These are phyloP conservation scores for Peromyscus eremicus DNA, from an alignment of 2,797 vertebrate genomes.

Conservation along the genomic window DNA sequence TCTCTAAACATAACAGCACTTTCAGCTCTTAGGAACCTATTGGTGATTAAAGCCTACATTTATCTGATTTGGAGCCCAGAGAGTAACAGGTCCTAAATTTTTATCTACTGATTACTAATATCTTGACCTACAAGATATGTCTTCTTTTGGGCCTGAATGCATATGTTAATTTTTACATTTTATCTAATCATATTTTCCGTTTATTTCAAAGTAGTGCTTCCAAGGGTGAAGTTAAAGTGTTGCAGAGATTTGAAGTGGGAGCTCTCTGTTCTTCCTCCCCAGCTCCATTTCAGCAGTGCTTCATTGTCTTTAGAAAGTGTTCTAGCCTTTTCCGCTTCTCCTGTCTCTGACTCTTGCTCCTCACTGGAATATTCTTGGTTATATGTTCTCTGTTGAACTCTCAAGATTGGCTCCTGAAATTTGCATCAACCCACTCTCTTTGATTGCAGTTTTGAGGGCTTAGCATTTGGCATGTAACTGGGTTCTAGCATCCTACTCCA, in stretches of 20 bases:
- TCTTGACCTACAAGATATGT: not conserved
- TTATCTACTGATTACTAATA: not conserved
- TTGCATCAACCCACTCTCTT: not conserved
- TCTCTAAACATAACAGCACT: not conserved
- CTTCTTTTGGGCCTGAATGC: not conserved
- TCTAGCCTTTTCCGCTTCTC: not conserved
- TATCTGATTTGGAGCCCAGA: not conserved
- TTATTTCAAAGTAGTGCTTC: not conserved
- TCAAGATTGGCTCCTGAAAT: not conserved
- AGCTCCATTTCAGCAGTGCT: not conserved
- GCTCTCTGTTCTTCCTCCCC: not conserved
- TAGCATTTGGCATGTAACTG: not conserved
- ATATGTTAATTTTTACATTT: conserved; percentile 13
- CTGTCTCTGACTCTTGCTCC: not conserved
- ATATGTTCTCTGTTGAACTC: not conserved
- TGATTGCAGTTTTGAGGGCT: not conserved
- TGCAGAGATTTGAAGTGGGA: not conserved
- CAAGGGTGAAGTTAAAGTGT: not conserved
- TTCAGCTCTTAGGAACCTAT: not conserved
- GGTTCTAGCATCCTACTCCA: not conserved
- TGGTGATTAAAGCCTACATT: not conserved
- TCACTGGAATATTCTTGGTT: not conserved
- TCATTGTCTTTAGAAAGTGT: conserved; percentile 36
- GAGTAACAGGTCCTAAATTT: not conserved
- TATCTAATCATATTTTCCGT: not conserved